Percentiles rank a stretch among this genome's conserved stretches.
Evolutionary conservation across 2,113 vertebrate species (phyloP).

Genomic region (Apteryx mantelli): DNA sequence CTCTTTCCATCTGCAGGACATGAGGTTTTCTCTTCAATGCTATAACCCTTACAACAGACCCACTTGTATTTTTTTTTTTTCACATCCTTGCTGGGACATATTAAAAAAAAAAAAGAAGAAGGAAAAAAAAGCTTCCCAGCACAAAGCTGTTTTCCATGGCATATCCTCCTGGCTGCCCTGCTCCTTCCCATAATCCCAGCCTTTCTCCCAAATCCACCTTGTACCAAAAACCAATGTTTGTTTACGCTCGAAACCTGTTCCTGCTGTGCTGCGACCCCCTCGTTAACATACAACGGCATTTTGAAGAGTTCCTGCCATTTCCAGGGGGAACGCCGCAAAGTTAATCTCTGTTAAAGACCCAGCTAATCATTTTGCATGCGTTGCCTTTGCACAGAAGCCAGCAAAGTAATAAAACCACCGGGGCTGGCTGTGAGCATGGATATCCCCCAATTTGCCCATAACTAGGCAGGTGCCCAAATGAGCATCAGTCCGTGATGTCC

Average conservation of each 20-base stretch:
- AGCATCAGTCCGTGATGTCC: not conserved
- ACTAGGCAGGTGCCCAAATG: not conserved
- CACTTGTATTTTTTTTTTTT: not conserved
- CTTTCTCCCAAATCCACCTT: not conserved
- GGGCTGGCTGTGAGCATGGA: not conserved
- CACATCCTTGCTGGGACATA: not conserved
- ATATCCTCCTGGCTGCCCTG: not conserved
- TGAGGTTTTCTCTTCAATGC: conserved; percentile 40
- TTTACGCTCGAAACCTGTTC: not conserved
- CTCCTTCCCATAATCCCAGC: not conserved
- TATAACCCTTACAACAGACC: conserved; percentile 27
- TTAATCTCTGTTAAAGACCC: not conserved
- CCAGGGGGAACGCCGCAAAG: not conserved
- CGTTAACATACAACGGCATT: not conserved
- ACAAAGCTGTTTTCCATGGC: conserved; percentile 11
- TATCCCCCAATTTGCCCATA: not conserved
- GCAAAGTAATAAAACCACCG: not conserved
- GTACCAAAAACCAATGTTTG: not conserved
- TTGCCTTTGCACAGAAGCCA: not conserved
- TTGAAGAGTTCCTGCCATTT: not conserved
- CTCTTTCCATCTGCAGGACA: not conserved
- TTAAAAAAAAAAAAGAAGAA: no score
- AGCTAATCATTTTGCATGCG: not conserved
- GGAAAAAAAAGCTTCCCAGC: not conserved
- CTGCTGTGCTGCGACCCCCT: not conserved